Conservation (phyloP, 2,797 vertebrate genomes). For the Poeciliopsis gracilis region DNA sequence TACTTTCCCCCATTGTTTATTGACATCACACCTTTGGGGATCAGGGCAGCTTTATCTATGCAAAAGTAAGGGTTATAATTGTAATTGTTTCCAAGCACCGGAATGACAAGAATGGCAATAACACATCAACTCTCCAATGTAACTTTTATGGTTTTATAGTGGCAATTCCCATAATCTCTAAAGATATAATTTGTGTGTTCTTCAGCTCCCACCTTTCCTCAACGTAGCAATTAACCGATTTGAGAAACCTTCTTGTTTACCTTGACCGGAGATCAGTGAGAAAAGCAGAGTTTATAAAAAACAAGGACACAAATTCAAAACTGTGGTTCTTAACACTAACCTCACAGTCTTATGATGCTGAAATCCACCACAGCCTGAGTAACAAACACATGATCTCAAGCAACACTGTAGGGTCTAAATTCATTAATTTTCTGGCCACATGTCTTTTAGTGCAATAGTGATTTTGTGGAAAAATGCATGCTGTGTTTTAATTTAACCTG, state of each 20-base stretch:
- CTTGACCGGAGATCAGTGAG: neutral
- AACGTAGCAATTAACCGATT: neutral
- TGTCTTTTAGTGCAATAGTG: neutral
- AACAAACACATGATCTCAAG: slow-evolving; percentile 13
- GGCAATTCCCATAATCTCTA: neutral
- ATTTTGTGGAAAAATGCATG: neutral
- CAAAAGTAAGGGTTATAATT: neutral
- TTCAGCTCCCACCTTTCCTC: neutral
- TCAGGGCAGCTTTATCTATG: slow-evolving; percentile 27
- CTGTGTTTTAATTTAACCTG: neutral
- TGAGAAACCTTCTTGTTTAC: slow-evolving; percentile 11
- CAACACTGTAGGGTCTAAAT: neutral
- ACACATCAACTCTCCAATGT: neutral
- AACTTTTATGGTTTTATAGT: slow-evolving; percentile 5
- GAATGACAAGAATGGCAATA: slow-evolving; percentile 22
- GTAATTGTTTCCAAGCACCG: neutral
- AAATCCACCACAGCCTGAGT: neutral
- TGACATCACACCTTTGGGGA: slow-evolving; percentile 21
- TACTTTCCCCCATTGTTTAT: slow-evolving; percentile 1
- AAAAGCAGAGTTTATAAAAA: neutral
- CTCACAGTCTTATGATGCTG: slow-evolving; percentile 18
- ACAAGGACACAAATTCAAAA: neutral
- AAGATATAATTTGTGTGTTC: neutral
- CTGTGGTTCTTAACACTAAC: neutral
- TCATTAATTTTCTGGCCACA: neutral